Evolutionary conservation across 2,797 vertebrate genomes (phyloP), one percentile per base, ranked within the genome.

Genomic region (Menidia menidia): DNA sequence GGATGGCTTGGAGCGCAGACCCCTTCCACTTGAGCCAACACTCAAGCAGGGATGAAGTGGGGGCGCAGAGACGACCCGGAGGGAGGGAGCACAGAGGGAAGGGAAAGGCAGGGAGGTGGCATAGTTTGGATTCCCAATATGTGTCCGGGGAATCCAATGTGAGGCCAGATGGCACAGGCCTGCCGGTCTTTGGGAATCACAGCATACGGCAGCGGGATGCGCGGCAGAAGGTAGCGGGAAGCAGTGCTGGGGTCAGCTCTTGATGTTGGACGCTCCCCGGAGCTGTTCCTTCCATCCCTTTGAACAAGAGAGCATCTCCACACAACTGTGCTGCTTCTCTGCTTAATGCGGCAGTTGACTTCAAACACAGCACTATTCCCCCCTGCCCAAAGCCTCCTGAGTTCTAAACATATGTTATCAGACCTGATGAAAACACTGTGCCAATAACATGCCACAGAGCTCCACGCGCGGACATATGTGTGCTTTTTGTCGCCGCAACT

Each of bases 121-220:
- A 86, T 90, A 87, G 90, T 95, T 92, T 88, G 88, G 88, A 86
- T 89, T 95, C 93, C 94, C 95, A 88, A 95, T 92, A 88, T 94
- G 94, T 92, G 93, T 95, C 94, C 91, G 84, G 93, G 94, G 94
- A 94, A 94, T 93, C 86, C 93, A 93, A 94, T 91, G 94, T 93
- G 94, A 94, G 95, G 96, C 94, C 95, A 96, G 94, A 95, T 95
- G 95, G 95, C 94, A 91, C 87, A 60, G 81, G 90, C 86, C 89
- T 90, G 92, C 88, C 89, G 89, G 86, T 90, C 88, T 92, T 66
- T 83, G 76, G 89, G 94, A 94, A 94, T 93, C 92, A 81, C 92
- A 89, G 91, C 91, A 92, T 92, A 92, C 90, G 91, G 91, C 81
- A 73, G 84, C 65, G 81, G 88, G 89, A 87, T 75, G 86, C 78